Evolutionary conservation across 1,140 invertebrate species (phyloP), one percentile per base, ranked within the genome.

Genomic region (Diorhabda carinulata): DNA sequence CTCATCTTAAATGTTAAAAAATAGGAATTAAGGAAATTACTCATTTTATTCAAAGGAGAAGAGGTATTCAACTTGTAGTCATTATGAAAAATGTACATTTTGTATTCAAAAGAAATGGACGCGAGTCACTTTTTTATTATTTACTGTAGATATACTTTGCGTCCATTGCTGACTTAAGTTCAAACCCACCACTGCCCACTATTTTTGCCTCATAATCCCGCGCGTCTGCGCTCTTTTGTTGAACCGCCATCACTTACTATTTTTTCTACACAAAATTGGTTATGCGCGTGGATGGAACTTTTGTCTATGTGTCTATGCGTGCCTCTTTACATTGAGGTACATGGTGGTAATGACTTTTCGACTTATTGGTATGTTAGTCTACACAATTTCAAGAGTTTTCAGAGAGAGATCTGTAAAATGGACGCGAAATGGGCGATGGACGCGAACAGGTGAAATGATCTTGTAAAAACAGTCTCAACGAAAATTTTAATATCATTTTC

Each of bases 91-190:
- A 25, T 25, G 25, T 25, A 25, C 25, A 25, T 25, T 25, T 9
- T 60, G 59, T 60, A 60, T 60, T 60, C 40, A 60, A 60, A 60
- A 60, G 25, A 60, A 60, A 42, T 10, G 59, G 59, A 60, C 59
- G 59, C 59, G 40, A 60, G n/a, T 60, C 40, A 25, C 7, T 60
- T 25, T 40, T 8, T 60, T 40, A 7, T 60, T 40, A 40, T 60
- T 40, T 25, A 9, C 25, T 60, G 59, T 60, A 60, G 59, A 25
- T 60, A 40, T 60, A 60, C 8, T 60, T 60, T 60, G 59, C 59
- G 40, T 60, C 59, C 59, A 60, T 60, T 60, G 59, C 41, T 9
- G 25, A 40, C 58, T 60, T 60, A 60, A 25, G 25, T 25, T 25
- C 25, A 25, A 60, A n/a, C 7, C 3, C 6, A 6, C 58, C 25